Evolutionary conservation across 2,797 vertebrate genomes (phyloP).

Genomic region (Tamandua tetradactyla): DNA sequence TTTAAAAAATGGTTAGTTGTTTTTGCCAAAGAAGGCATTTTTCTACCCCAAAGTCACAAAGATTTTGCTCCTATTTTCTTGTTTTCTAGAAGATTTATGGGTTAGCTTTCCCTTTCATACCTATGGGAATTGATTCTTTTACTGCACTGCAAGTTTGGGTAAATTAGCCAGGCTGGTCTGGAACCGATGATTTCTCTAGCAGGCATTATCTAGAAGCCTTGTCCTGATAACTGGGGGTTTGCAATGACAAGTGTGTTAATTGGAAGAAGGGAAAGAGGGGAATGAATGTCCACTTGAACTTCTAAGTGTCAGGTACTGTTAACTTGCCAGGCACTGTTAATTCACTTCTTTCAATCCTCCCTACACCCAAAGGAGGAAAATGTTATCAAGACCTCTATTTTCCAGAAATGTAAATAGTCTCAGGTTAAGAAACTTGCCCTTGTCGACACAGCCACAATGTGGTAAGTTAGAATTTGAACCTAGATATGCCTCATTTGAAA

Average conservation of each 20-base stretch:
- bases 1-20: no score
- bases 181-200: not conserved
- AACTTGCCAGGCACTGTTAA: not conserved
- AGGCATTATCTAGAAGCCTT: not conserved
- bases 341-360: not conserved
- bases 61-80: no score
- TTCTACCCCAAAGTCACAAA: no score
- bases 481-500: not conserved
- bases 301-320: not conserved
- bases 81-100: no score
- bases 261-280: not conserved
- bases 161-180: not conserved
- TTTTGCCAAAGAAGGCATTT: no score
- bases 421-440: not conserved
- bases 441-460: not conserved
- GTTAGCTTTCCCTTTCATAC: no score
- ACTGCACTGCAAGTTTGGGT: not conserved
- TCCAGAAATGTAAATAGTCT: not conserved
- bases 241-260: not conserved
- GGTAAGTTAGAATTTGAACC: not conserved
- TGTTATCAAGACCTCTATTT: not conserved
- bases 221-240: not conserved
- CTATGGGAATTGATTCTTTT: not conserved
- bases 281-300: not conserved
- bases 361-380: not conserved